These are phyloP conservation scores for Nasua narica DNA, from an alignment of 2,797 vertebrate genomes.

Conservation along the genomic window DNA sequence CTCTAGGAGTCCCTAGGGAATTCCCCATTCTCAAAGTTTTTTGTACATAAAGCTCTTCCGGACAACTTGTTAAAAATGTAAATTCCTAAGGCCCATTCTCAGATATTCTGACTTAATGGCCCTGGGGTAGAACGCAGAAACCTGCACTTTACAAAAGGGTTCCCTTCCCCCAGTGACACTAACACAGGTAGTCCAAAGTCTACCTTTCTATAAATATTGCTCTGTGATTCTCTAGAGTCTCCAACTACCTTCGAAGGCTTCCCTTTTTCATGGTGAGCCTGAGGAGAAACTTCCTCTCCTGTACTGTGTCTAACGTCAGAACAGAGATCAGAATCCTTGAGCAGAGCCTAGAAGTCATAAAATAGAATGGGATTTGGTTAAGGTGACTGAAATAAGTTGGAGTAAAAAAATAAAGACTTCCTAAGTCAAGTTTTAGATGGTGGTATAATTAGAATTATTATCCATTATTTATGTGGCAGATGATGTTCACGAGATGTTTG, in stretches of 20 bases:
- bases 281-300: neutral
- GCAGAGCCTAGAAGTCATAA: conserved; percentile 27
- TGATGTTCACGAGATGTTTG: conserved; percentile 44
- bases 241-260: neutral
- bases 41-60: neutral
- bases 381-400: conserved; percentile 61
- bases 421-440: conserved; percentile 59
- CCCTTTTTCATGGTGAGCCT: neutral
- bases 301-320: neutral
- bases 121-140: neutral
- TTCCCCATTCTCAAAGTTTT: neutral
- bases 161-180: neutral
- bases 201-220: neutral
- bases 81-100: neutral
- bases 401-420: conserved; percentile 46
- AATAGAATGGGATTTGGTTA: conserved; percentile 43
- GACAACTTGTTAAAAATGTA: neutral
- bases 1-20: neutral
- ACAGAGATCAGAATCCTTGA: neutral
- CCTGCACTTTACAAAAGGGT: neutral
- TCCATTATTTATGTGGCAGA: conserved; percentile 70
- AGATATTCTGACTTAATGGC: neutral
- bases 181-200: neutral
- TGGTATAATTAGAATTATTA: conserved; percentile 69
- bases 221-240: neutral